phyloP scores from a whole-genome alignment of 2,113 vertebrate species.

The Saccopteryx leptura region DNA sequence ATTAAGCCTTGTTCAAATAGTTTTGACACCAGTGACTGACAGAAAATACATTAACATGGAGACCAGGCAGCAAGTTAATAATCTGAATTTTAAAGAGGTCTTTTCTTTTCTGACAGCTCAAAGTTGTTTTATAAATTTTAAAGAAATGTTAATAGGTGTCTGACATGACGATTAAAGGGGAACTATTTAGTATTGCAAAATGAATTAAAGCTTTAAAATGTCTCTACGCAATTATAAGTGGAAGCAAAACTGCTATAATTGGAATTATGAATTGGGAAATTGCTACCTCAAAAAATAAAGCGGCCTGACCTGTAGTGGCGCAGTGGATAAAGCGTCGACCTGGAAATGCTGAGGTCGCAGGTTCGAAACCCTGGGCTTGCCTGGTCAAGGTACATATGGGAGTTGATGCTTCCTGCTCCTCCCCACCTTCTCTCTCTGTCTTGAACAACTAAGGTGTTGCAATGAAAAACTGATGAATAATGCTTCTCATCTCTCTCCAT shows the following conservation, averaged over 20 bases:
- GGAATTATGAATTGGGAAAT: constrained; percentile 76
- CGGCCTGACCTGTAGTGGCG: too few species aligned
- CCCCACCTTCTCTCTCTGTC: too few species aligned
- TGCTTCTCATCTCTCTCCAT: too few species aligned
- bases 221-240: constrained; percentile 68
- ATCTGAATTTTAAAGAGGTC: constrained; percentile 79
- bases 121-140: constrained; percentile 87
- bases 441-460: too few species aligned
- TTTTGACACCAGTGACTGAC: constrained; percentile 73
- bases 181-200: constrained; percentile 83
- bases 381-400: too few species aligned
- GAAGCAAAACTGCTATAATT: constrained; percentile 78
- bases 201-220: constrained; percentile 83
- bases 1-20: constrained; percentile 73
- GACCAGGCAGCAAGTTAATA: constrained; percentile 80
- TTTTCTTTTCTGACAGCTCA: constrained; percentile 72
- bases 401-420: too few species aligned
- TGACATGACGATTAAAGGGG: constrained; percentile 82
- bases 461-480: too few species aligned
- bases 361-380: too few species aligned
- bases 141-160: constrained; percentile 83
- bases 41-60: constrained; percentile 77
- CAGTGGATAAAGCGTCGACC: too few species aligned
- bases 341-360: too few species aligned
- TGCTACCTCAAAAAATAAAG: constrained; percentile 68